A percentile compares a stretch with the other conserved stretches of the same genome.
Conservation (phyloP, 2,113 vertebrate genomes). For the Taurulus bubalis region DNA sequence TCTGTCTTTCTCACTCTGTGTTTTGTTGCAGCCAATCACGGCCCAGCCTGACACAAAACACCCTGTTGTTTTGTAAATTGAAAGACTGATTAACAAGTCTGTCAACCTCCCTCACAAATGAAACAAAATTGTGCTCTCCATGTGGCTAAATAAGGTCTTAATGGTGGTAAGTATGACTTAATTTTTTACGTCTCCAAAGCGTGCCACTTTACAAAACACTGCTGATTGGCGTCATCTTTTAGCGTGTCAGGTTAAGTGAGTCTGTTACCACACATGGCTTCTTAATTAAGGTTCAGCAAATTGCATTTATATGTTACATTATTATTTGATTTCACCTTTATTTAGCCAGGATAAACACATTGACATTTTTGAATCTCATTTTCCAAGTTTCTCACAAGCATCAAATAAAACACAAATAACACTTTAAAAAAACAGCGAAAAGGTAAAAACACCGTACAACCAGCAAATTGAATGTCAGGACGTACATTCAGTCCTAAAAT, state of each 20-base stretch:
- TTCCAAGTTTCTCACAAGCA: too few species aligned
- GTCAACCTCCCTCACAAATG: too few species aligned
- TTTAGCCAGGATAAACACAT: neutral
- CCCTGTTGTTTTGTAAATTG: neutral
- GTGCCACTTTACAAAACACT: neutral
- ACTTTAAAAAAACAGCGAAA: too few species aligned
- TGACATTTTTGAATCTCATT: too few species aligned
- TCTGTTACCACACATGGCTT: neutral
- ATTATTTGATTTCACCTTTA: neutral
- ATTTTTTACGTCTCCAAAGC: too few species aligned
- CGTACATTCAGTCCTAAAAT: too few species aligned
- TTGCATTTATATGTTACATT: neutral
- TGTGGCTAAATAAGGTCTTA: neutral
- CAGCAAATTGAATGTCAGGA: too few species aligned
- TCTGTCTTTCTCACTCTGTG: neutral
- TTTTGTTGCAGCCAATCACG: too few species aligned
- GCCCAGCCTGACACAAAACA: neutral
- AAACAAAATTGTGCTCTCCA: neutral
- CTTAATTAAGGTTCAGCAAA: neutral
- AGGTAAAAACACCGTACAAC: too few species aligned
- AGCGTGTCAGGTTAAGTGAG: neutral
- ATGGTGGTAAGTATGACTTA: neutral
- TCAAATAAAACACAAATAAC: too few species aligned
- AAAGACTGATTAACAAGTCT: neutral
- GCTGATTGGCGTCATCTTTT: neutral